Evolutionary conservation across 53 echinoderm and acorn worm genomes (phyloP), one percentile per base, ranked within the genome.

Genomic region (Echinometra lucunter): DNA sequence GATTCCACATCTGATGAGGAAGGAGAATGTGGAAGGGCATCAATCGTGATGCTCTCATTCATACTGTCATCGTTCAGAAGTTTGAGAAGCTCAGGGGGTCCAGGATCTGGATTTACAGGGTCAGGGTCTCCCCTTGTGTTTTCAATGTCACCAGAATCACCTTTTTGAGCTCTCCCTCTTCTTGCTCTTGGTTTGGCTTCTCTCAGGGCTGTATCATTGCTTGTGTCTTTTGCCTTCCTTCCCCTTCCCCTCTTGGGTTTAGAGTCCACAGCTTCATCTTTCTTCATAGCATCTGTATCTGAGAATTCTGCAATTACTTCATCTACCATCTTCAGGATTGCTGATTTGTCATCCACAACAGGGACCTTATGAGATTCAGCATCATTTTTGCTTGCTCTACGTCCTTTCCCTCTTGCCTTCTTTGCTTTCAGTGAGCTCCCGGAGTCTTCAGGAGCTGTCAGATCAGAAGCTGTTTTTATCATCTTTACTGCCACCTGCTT

Each of bases 101-200:
- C 88, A 47, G 44, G 69, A 53, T 75, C 58, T 82, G 88, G 92
- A 91, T 63, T 30, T 57, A 28, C 89, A 47, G 58, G 90, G 37
- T 58, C 63, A 23, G 58, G 90, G 44, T 66, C 67, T 53, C 74
- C 92, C 25, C 78, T 49, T 44, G 75, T 56, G 57, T 57, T 92
- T 57, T 96, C 96, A 47, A 85, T 35, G 35, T 91, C 69, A 57
- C 93, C 82, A 70, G 89, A 85, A 45, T 66, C 44, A 40, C 95
- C 96, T 58, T 96, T 95, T n/a, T 66, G 66, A 37, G 69, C 91
- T 82, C 96, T 91, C 18, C 96, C 96, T 96, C 92, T 94, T 53
- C 92, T 91, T 58, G 66, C 58, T 74, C 69, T 78, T 30, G 94
- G 88, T 44, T 94, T 96, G 37, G 88, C 32, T 60, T 87, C 94